These are phyloP conservation scores for Alauda arvensis DNA, from an alignment of 2,797 vertebrate species.

Conservation along the genomic window DNA sequence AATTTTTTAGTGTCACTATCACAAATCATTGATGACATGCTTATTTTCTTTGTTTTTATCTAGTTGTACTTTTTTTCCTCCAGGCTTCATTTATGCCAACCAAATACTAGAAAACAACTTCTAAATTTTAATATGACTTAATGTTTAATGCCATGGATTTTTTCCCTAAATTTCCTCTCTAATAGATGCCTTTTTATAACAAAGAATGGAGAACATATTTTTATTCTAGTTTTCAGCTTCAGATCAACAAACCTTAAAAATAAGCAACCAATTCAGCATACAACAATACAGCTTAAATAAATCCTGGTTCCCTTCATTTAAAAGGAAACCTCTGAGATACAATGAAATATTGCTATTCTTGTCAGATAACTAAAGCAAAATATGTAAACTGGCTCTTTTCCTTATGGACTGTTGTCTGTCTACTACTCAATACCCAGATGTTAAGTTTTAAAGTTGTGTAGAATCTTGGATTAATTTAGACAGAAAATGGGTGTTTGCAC, in stretches of 20 bases:
- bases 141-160: neutral
- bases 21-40: neutral
- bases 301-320: neutral
- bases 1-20: neutral
- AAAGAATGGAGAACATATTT: neutral
- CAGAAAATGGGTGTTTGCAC: neutral
- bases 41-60: neutral
- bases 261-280: neutral
- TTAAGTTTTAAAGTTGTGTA: neutral
- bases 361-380: neutral
- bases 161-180: neutral
- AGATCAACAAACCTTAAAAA: neutral
- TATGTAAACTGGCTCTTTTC: neutral
- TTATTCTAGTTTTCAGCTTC: neutral
- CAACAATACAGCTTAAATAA: neutral
- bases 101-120: neutral
- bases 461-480: neutral
- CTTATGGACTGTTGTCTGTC: neutral
- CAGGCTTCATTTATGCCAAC: neutral
- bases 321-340: neutral
- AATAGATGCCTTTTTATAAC: neutral
- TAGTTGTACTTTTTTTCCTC: neutral
- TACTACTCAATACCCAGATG: neutral
- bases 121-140: neutral
- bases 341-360: neutral